Evolutionary conservation across 2,113 vertebrate genomes (phyloP), one percentile per base, ranked within the genome.

Genomic region (Pachycephala philippinensis): DNA sequence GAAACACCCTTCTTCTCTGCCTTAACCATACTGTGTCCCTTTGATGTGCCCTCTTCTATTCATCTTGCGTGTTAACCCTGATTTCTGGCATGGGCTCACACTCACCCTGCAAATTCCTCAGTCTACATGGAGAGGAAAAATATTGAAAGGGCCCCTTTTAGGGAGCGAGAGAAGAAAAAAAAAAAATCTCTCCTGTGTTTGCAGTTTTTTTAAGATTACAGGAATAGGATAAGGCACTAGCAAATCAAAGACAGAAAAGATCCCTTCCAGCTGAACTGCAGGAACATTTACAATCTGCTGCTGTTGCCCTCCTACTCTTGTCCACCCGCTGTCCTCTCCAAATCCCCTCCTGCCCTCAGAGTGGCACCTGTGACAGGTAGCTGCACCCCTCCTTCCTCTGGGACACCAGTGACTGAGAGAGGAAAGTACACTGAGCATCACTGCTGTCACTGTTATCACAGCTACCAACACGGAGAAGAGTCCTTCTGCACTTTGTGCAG

Each of bases 361-460:
- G 7, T 14, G 42, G 40, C 42, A 63, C 22, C 45, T 54, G 26
- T 33, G 71, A 30, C 0, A 9, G 40, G 45, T 3, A 12, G 66
- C 45, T 89, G 64, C 17, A 49, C 1, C 10, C 20, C 5, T 11
- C 47, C 21, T 18, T 81, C 33, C 33, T 21, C 37, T 14, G 26
- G 22, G 54, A 69, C 31, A 44, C 13, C 0, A 0, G 9, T 10
- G 28, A 74, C 35, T 0, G 6, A 77, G 45, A 72, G 19, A n/a
- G 31, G 16, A 54, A 70, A 44, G 26, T 42, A 78, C 27, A 30
- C 3, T 14, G 21, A 45, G 9, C 13, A 54, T 11, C 75, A 35
- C 40, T n/a, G 31, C 14, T 60, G 22, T 16, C 26, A 49, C 23
- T 39, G 20, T 44, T 45, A 60, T 18, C 47, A 33, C 30, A 24